Evolutionary conservation across 2,113 vertebrate species (phyloP), one percentile per base, ranked within the genome.

Genomic region (Lepisosteus osseus): DNA sequence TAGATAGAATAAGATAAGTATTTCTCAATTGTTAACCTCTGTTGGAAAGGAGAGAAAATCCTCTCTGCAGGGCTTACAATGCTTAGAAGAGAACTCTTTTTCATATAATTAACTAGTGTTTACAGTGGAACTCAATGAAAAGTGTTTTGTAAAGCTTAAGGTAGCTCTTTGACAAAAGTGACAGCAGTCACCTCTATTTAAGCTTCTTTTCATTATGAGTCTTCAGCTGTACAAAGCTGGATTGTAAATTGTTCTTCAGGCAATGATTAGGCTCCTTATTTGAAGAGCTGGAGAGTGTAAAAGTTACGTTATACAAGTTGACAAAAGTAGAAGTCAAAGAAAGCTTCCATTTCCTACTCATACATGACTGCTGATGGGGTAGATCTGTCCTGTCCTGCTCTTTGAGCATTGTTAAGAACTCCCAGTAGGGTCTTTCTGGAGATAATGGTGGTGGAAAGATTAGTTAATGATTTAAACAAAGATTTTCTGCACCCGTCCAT

Each of bases 381-480:
- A 67, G 51, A 3, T 55, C 3, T 6, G 61, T 77, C 56, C 73
- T 51, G 72, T 74, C 61, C 66, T 62, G 6, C 3, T 76, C 76
- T 74, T 61, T 71, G 54, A 51, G 67, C 74, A 70, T 74, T 77
- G 78, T 81, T 77, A 80, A 76, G 76, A 75, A 70, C 77, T 77
- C 85, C 83, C 80, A 69, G 70, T 75, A 70, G 77, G 76, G 83
- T 77, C 82, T 85, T 85, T 55, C 62, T 69, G 78, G 78, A 68
- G 80, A 84, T 85, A 82, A 86, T 82, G 86, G 79, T 82, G 71
- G 79, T 87, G 85, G 85, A 87, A 79, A 81, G 85, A 74, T 74
- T 80, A 90, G 90, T 90, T 93, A 89, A 93, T 90, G 86, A 89
- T 86, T 89, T 78, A 86, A 88, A 90, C 90, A 92, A 86, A 90